Base-by-base conservation (phyloP, 2,888 invertebrate genomes). In the Zele albiditarsus region DNA sequence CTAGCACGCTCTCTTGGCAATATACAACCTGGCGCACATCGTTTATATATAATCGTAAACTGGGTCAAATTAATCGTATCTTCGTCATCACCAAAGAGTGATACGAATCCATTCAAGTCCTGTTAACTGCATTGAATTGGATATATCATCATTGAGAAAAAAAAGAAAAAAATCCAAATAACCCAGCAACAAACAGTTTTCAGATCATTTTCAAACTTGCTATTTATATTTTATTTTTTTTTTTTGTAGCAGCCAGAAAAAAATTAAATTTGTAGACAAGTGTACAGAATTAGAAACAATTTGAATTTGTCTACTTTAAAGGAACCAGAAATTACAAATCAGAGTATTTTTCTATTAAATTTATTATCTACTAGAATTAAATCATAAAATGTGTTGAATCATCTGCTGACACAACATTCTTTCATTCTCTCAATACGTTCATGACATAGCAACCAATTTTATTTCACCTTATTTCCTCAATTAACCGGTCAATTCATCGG, bases 31-130 rank as follows among this genome's bases (percentile, higher is more conserved):
- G 62, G 49, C 53, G 20, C 20, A 53, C 27, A 31, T 68, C 71
- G 67, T 71, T 71, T 68, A 77, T 53, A 53, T 53, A 53, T 53
- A 53, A 53, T 75, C 53, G 60, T 58, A 69, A 79, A 80, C 75
- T 77, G 75, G 80, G 80, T 80, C 80, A 77, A 77, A 79, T 78
- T 76, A 77, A 80, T 78, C 77, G 75, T 77, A 78, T 79, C 77
- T 78, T 76, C 77, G 72, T 77, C 77, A 77, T 79, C 75, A 66
- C 49, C 27, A 77, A 65, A 73, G 27, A 6, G 71, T 58, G 58
- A 75, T 66, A 76, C 76, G 77, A 10, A 74, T 62, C 73, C 76
- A 67, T 78, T 76, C 63, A 76, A 78, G 70, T 77, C 73, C 74
- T 67, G 71, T 67, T 12, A 8, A 38, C 8, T 12, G 12, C 38